Base-by-base conservation (phyloP, 2,797 vertebrate genomes). In the Orestias chungarensis region DNA sequence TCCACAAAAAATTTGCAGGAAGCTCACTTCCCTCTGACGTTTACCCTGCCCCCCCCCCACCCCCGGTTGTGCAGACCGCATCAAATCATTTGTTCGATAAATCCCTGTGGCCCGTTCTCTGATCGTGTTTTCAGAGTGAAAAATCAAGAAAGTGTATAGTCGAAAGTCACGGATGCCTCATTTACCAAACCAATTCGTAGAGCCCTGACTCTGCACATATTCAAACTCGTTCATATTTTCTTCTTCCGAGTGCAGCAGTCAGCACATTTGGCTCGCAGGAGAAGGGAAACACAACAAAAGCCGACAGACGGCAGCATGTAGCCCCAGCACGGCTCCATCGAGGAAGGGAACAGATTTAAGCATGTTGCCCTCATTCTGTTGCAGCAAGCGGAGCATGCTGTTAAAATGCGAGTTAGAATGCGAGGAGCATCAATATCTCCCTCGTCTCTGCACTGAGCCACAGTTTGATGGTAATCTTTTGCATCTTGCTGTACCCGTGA, bases 311-410 rank as follows among this genome's bases (percentile, higher is more conserved):
- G 76, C 82, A 74, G 81, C 68, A 33, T 85, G 86, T 76, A 33
- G 75, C 76, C 86, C 5, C 84, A 84, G 87, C 84, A 31, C 59
- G 87, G 59, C 42, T 80, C 79, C 80, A 67, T 82, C 77, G 20
- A 64, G 71, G 70, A 83, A 73, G 59, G 50, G 64, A 79, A 65
- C 54, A 75, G 82, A 78, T 83, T 83, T 83, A 84, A 84, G 75
- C 47, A 64, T 0, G 66, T 55, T 88, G 84, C 74, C 82, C 87
- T 81, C 80, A 83, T 86, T 89, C 84, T 89, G 85, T 82, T 86
- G 73, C 68, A 44, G 40, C 18, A 82, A 83, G 12, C 61, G 64
- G 81, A 35, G 42, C 78, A 78, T 8, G 68, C 76, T 73, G 74
- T 40, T 74, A 82, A 75, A 78, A 80, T 68, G 76, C 42, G 54